Percentiles rank a stretch among this genome's conserved stretches.
These are phyloP conservation scores for Motacilla alba DNA, from an alignment of 2,113 vertebrate genomes.

Conservation along the genomic window DNA sequence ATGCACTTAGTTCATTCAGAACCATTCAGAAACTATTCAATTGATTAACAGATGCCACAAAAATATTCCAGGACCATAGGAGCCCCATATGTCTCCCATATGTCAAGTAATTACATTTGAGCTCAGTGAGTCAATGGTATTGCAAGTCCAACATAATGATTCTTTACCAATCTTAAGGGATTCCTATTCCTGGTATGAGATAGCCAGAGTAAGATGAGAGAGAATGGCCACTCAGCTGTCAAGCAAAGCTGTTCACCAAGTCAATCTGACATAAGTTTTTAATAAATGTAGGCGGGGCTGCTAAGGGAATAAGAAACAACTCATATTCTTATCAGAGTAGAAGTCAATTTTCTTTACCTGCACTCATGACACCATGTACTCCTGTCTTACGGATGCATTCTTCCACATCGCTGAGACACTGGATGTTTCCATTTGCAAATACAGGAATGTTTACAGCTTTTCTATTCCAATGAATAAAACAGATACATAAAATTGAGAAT, in stretches of 20 bases:
- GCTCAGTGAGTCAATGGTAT: neutral
- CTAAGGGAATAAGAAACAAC: neutral
- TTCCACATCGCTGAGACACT: slow-evolving; percentile 88
- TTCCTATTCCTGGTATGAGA: neutral
- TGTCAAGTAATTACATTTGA: neutral
- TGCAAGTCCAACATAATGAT: neutral
- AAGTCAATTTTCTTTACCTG: slow-evolving; percentile 75
- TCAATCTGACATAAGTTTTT: neutral
- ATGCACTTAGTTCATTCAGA: neutral
- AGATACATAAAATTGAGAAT: neutral
- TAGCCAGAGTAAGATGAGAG: neutral
- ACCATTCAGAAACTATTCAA: neutral
- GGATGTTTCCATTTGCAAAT: slow-evolving; percentile 97
- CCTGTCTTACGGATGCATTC: slow-evolving; percentile 90
- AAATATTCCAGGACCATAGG: neutral
- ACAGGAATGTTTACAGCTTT: slow-evolving; percentile 91
- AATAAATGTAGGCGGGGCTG: neutral
- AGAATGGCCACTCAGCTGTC: neutral
- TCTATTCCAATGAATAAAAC: slow-evolving; percentile 65
- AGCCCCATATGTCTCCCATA: neutral
- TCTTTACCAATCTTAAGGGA: neutral
- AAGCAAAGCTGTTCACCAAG: neutral
- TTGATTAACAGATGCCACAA: neutral
- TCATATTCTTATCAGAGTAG: neutral
- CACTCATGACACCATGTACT: slow-evolving; percentile 94